Base-by-base conservation (phyloP, 2,113 vertebrate species). In the Pachycephala philippinensis region DNA sequence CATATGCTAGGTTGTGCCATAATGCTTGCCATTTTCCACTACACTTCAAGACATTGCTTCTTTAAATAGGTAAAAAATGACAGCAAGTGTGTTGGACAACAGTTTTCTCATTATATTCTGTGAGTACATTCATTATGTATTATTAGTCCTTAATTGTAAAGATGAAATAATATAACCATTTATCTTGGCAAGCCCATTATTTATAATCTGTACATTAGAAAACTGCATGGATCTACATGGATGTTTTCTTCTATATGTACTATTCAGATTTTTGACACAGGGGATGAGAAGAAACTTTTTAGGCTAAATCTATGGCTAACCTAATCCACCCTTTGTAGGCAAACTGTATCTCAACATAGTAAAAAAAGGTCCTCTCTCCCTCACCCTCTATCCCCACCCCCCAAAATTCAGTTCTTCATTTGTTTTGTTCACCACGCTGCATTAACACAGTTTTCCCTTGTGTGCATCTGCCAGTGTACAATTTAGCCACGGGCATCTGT, bases 341-440 rank as follows among this genome's bases (percentile, higher is more conserved):
- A 90, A 96, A 96, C 69, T 68, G 68, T 90, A 86, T 95, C 59
- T 96, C 22, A 33, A 24, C 60, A n/a, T 74, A 44, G 78, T 77
- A 52, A 89, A 92, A 47, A 56, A 80, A 77, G 71, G 71, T 87
- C 49, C 47, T 89, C 89, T 84, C 53, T 68, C 33, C 20, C 40
- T 64, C 45, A 15, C 15, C 42, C 47, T 28, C 54, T 54, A 42
- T 37, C 88, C 80, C 64, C 49, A 83, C 54, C 56, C 87, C 78
- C 93, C 53, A 33, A 97, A 97, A 97, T 93, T 69, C 97, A 95
- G 97, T 94, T 97, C 97, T 98, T 98, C 98, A 98, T 99, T 99
- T 99, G 98, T 99, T 99, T 99, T 98, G 96, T 98, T 98, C 97
- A 98, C 98, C 97, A 97, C 96, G 95, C 98, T 97, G 98, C 98